phyloP scores from a whole-genome alignment of 2,797 vertebrate genomes.

The Anguilla pacifica region DNA sequence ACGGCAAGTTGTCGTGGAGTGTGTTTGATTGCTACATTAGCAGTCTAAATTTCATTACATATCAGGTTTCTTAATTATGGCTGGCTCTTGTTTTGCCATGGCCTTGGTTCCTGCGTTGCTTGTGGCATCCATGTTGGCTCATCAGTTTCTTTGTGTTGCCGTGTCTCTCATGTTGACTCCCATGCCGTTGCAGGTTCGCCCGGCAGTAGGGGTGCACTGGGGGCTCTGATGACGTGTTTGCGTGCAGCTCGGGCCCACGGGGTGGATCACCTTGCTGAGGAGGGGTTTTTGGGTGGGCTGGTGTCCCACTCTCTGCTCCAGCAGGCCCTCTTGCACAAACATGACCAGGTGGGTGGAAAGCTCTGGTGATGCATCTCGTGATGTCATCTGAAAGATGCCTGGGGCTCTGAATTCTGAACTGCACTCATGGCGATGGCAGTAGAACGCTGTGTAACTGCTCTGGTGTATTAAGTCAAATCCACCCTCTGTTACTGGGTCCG shows the following conservation, averaged over 20 bases:
- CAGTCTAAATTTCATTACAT: too few species aligned
- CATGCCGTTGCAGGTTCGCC: slow-evolving; percentile 51
- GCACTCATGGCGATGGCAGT: background rate
- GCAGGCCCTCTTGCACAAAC: slow-evolving; percentile 88
- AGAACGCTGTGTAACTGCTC: background rate
- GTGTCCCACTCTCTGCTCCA: slow-evolving; percentile 77
- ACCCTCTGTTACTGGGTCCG: background rate
- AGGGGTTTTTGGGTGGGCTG: slow-evolving; percentile 76
- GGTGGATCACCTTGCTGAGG: slow-evolving; percentile 71
- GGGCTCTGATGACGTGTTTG: slow-evolving; percentile 91
- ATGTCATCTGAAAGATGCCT: background rate
- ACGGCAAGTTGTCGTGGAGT: too few species aligned
- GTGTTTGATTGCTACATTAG: too few species aligned
- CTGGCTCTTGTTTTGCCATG: background rate
- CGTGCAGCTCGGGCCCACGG: slow-evolving; percentile 88
- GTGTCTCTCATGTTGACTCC: background rate
- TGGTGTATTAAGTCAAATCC: background rate
- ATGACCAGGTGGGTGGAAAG: slow-evolving; percentile 81
- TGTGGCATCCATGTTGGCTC: background rate
- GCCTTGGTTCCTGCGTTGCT: background rate
- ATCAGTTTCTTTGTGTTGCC: background rate
- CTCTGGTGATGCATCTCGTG: too few species aligned
- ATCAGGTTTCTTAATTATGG: background rate
- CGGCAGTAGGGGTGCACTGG: slow-evolving; percentile 81
- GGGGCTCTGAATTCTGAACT: background rate